phyloP scores from a whole-genome alignment of 2,797 vertebrate species.

The Acanthurus tractus region DNA sequence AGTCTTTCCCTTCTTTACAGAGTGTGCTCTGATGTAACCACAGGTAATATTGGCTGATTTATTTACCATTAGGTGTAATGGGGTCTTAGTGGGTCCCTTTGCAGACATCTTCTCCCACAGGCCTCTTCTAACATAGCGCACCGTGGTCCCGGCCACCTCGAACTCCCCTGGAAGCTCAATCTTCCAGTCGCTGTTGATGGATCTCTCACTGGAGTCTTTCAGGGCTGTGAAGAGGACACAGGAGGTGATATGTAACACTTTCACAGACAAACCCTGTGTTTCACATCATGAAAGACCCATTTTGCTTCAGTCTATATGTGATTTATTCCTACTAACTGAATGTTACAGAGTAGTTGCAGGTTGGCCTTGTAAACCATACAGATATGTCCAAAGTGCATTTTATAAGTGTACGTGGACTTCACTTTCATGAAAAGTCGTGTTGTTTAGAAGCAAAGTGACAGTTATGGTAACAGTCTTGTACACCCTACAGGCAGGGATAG shows the following conservation, averaged over 20 bases:
- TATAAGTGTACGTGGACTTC: neutral
- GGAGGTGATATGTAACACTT: neutral
- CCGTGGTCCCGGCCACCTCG: constrained; percentile 94
- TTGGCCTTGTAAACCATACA: neutral
- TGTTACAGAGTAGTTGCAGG: neutral
- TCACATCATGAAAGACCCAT: neutral
- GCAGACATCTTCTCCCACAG: constrained; percentile 99
- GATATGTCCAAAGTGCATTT: neutral
- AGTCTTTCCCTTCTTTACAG: neutral
- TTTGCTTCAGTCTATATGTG: neutral
- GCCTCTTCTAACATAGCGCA: constrained; percentile 95
- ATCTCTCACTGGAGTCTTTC: constrained; percentile 93
- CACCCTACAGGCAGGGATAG: too few species aligned
- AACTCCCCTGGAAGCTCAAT: constrained; percentile 98
- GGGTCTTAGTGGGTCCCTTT: constrained; percentile 95
- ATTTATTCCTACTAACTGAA: neutral
- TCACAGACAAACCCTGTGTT: neutral
- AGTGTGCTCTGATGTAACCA: constrained; percentile 10
- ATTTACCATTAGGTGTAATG: constrained; percentile 96
- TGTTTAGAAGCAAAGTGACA: neutral
- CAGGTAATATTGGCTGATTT: constrained; percentile 23
- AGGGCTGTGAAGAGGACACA: constrained; percentile 85
- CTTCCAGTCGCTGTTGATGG: constrained; percentile 99
- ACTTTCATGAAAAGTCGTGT: neutral
- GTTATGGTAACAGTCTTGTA: too few species aligned